These are phyloP conservation scores for Pachyseris speciosa DNA, from an alignment of 64 coral and sea anemone genomes.

Conservation along the genomic window DNA sequence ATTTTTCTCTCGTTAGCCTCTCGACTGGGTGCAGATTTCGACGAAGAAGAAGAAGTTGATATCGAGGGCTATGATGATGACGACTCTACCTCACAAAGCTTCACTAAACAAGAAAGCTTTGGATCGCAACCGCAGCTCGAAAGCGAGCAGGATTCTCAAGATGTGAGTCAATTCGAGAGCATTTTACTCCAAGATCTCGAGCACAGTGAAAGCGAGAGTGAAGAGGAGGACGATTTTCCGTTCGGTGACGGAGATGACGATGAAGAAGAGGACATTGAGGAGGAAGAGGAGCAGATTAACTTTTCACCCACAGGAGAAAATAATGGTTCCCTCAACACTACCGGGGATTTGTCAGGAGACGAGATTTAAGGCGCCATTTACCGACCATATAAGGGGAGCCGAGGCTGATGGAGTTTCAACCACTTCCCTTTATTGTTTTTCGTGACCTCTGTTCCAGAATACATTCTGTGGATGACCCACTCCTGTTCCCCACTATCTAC, in stretches of 20 bases:
- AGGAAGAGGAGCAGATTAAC: slow-evolving; percentile 62
- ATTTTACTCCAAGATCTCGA: slow-evolving; percentile 96
- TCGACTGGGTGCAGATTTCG: slow-evolving; percentile 29
- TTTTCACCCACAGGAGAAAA: neutral
- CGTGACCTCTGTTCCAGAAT: no score
- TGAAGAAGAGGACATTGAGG: slow-evolving; percentile 81
- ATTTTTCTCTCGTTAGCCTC: slow-evolving; percentile 11
- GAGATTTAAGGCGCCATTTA: neutral
- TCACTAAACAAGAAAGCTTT: slow-evolving; percentile 50
- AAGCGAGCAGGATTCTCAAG: slow-evolving; percentile 50
- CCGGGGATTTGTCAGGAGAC: neutral
- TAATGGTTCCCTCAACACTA: neutral
- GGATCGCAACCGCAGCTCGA: slow-evolving; percentile 15
- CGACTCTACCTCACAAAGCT: neutral
- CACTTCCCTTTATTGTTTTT: no score
- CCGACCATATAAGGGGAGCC: no score
- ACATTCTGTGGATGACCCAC: no score
- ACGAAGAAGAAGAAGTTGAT: slow-evolving; percentile 83
- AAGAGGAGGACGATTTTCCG: slow-evolving; percentile 96
- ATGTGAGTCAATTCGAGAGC: slow-evolving; percentile 75
- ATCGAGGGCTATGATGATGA: slow-evolving; percentile 76
- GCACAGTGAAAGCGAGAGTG: slow-evolving; percentile 91
- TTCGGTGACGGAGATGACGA: slow-evolving; percentile 99
- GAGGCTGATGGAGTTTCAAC: no score
- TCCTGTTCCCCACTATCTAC: no score